Evolutionary conservation across 2,888 invertebrate genomes (phyloP), one percentile per base, ranked within the genome.

Genomic region (Neelides folsomi): DNA sequence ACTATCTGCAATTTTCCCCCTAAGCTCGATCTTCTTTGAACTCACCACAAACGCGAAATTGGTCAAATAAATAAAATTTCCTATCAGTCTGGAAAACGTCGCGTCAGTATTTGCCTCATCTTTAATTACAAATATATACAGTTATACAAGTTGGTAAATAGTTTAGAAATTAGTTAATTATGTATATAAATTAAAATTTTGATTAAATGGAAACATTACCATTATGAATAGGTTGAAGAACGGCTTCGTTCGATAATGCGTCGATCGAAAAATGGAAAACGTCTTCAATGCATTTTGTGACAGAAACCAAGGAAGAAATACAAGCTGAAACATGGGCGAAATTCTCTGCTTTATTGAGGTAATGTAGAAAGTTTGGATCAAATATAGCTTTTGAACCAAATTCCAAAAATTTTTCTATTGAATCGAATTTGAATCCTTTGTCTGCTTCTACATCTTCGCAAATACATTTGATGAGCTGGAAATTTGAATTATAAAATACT

Each of bases 271-370:
- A 27, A 5, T 27, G 3, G 27, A 27, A 27, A 27, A 27, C 7
- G 7, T 27, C 27, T 27, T 27, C 4, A 27, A 27, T 27, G 27
- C 27, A 27, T 27, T 7, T 27, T 27, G 27, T n/a, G 2, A 62
- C 53, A 7, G 40, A 43, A 1, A 52, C 59, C 5, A 62, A 41
- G 1, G 61, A 55, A 7, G 52, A 44, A 8, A 59, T 52, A 51
- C 61, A 64, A 16, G 50, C 47, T 50, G 62, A 59, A 16, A 61
- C 55, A 38, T 57, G 55, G 5, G 46, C 42, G 1, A 57, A 52
- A 40, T 54, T 58, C 41, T 61, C 64, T 5, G 59, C 37, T 8
- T 55, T 57, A 44, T 64, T 58, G 20, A 61, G 62, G 50, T 61
- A 62, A 42, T 49, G 55, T 13, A 58, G 53, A 51, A 64, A 64